Conservation (phyloP, 2,113 vertebrate species). For the Mellivora capensis region DNA sequence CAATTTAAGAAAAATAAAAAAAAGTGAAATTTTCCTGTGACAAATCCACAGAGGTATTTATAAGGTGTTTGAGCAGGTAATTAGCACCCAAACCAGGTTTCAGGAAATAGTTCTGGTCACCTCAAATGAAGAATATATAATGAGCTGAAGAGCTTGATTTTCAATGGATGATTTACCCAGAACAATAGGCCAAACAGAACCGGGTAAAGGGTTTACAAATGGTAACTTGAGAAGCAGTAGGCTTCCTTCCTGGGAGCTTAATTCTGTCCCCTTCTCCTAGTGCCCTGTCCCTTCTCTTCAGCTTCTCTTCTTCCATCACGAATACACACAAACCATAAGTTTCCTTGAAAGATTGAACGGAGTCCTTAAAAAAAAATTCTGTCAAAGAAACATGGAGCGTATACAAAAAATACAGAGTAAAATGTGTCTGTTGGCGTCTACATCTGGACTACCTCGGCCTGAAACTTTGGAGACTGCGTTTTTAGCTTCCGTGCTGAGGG, state of each 20-base stretch:
- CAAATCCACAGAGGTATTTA: conserved; percentile 73
- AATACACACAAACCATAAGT: not conserved
- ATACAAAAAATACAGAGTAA: not conserved
- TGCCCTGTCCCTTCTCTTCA: not conserved
- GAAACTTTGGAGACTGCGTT: not conserved
- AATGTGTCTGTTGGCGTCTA: conserved; percentile 22
- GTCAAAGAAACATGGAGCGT: conserved; percentile 43
- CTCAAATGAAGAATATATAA: conserved; percentile 88
- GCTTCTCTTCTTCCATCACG: conserved; percentile 35
- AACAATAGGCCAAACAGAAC: conserved; percentile 94
- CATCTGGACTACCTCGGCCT: conserved; percentile 59
- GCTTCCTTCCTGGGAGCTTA: conserved; percentile 87
- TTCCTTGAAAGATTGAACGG: conserved; percentile 40
- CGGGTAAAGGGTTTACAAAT: conserved; percentile 82
- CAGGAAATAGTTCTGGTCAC: conserved; percentile 89
- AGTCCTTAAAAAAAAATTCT: not conserved
- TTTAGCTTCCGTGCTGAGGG: not conserved
- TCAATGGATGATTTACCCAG: conserved; percentile 90
- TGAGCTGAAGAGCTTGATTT: conserved; percentile 90
- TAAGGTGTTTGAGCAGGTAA: conserved; percentile 82
- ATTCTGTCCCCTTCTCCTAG: not conserved
- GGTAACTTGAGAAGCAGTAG: conserved; percentile 88
- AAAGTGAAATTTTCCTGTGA: conserved; percentile 58
- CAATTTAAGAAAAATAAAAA: conserved; percentile 43
- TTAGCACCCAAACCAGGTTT: conserved; percentile 79